Base-by-base conservation (phyloP, 2,113 vertebrate genomes). In the Eclectus roratus region DNA sequence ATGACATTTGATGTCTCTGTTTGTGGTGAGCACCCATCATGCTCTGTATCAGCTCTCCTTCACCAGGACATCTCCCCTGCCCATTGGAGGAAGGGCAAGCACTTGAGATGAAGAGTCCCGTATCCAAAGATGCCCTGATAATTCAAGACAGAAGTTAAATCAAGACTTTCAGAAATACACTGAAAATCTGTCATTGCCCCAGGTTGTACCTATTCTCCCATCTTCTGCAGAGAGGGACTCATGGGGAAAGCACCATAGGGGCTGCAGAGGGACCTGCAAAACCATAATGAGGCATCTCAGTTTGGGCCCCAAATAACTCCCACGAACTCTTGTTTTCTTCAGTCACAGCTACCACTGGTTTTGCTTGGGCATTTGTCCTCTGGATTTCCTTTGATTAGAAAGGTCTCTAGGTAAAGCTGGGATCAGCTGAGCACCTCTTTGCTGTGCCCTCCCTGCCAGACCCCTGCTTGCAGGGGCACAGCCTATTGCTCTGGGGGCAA, bases 401-500 rank as follows among this genome's bases (percentile, higher is more conserved):
- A 63, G 4, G 13, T 73, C 80, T 56, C 7, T n/a, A 44, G 19
- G 31, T 65, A 53, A 86, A 61, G 14, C 49, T 86, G 47, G n/a
- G 20, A 19, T 56, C 72, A 69, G 41, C 46, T 49, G 44, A 88
- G 44, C 72, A 77, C 17, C 60, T 43, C 47, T 73, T 66, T 65
- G 37, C 43, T 1, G 0, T 84, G n/a, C 56, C 44, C 33, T 69
- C 25, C 29, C 53, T 88, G 43, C 61, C 83, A 58, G 73, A 70
- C 7, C 29, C 20, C 65, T 64, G 27, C 27, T 55, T 33, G 6
- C 52, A 68, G 43, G 17, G 18, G 15, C 61, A 74, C 53, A 46
- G 44, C 2, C 1, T 28, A 8, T 49, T 2, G 0, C 49, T 47
- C 14, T 0, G 0, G 49, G 13, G 11, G 9, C n/a, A 58, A 64